Conservation (phyloP, 2,113 vertebrate species). For the Alectura lathami region DNA sequence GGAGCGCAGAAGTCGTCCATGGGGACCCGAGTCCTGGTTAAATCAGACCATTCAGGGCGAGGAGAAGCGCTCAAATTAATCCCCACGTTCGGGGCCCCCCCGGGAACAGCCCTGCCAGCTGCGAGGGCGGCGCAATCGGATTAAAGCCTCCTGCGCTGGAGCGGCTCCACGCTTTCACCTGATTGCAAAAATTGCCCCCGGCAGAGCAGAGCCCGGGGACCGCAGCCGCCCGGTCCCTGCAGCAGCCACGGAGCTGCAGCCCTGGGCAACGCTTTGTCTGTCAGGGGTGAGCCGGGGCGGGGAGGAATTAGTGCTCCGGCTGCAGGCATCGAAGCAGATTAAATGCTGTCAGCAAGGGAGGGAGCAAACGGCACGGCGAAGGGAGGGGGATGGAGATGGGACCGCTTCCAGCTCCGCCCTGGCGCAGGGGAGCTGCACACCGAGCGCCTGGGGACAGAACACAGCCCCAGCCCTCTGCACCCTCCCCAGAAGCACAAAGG, state of each 20-base stretch:
- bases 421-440: accelerated
- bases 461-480: not conserved
- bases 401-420: not conserved
- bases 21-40: slow-evolving; percentile 19
- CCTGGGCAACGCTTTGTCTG: not conserved
- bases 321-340: not conserved
- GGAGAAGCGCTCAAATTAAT: slow-evolving; percentile 19
- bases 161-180: not conserved
- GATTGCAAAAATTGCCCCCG: not conserved
- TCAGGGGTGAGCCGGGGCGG: accelerated
- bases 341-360: not conserved
- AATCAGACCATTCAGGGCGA: not conserved
- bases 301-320: not conserved
- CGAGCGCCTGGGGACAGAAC: not conserved
- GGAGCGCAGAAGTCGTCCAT: not conserved
- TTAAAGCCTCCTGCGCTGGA: not conserved
- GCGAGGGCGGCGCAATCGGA: not conserved
- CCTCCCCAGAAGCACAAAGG: not conserved
- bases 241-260: accelerated
- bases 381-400: not conserved
- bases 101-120: not conserved
- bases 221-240: not conserved
- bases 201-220: not conserved
- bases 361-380: accelerated
- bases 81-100: not conserved